Evolutionary conservation across 1,140 invertebrate species (phyloP).

Genomic region (Arion vulgaris): DNA sequence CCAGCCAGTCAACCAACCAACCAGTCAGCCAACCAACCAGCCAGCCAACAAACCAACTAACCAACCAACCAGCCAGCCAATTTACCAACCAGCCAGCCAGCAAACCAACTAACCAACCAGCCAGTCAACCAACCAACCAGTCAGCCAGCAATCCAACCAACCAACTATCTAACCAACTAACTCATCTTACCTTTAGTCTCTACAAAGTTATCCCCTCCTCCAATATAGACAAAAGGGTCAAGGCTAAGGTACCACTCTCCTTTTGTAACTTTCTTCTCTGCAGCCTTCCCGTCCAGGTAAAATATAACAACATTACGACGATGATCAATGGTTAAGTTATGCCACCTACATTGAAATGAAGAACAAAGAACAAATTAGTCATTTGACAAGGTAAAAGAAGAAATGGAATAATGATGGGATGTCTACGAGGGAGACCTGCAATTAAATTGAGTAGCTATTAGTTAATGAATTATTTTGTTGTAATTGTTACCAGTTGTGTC

Average conservation of each 20-base stretch:
- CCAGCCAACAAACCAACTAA: no score
- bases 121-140: no score
- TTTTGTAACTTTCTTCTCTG: constrained; percentile 77
- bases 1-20: no score
- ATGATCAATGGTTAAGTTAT: constrained; percentile 90
- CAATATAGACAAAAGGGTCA: constrained; percentile 93
- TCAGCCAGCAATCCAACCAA: no score
- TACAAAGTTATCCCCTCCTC: constrained; percentile 80
- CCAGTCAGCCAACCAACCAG: no score
- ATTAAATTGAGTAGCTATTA: not conserved
- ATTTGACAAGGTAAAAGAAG: constrained; percentile 7
- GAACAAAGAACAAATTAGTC: not conserved
- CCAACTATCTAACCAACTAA: no score
- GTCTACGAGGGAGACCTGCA: not conserved
- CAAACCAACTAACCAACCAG: no score
- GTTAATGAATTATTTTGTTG: no score
- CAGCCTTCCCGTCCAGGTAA: constrained; percentile 81
- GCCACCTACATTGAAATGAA: constrained; percentile 86
- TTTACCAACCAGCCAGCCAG: no score
- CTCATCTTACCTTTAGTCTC: constrained; percentile 64
- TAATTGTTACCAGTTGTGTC: no score
- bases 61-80: no score
- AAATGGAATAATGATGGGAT: not conserved
- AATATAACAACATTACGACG: constrained; percentile 78
- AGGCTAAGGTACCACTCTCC: constrained; percentile 86